Evolutionary conservation across 2,888 invertebrate species (phyloP).

Genomic region (Pasiphila rectangulata): DNA sequence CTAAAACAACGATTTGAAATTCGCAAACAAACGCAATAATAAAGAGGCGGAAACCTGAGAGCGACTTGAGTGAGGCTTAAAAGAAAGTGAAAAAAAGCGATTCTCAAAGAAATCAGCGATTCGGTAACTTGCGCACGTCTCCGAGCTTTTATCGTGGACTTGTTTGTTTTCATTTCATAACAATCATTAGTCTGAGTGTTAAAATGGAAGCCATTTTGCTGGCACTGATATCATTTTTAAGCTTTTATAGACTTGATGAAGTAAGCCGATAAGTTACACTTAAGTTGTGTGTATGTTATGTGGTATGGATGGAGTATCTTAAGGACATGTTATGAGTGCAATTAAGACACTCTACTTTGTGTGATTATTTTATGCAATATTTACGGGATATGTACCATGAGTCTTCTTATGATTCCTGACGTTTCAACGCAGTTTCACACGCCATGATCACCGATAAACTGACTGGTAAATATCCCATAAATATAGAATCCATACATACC

Average conservation of each 20-base stretch:
- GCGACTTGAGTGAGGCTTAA: conserved; percentile 3
- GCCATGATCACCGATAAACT: too few relatives aligned
- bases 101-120: conserved; percentile 19
- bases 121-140: conserved; percentile 22
- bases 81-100: conserved; percentile 8
- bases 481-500: too few relatives aligned
- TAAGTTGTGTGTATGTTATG: too few relatives aligned
- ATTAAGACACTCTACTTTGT: too few relatives aligned
- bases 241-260: neutral
- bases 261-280: too few relatives aligned
- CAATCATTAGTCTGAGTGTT: conserved; percentile 18
- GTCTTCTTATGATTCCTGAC: too few relatives aligned
- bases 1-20: conserved; percentile 23
- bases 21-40: conserved; percentile 26
- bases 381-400: too few relatives aligned
- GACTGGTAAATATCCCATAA: too few relatives aligned
- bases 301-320: too few relatives aligned
- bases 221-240: neutral
- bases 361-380: too few relatives aligned
- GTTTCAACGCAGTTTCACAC: too few relatives aligned
- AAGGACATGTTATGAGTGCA: too few relatives aligned
- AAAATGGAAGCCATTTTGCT: conserved; percentile 1
- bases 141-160: conserved; percentile 11
- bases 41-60: conserved; percentile 23
- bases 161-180: conserved; percentile 19